These are phyloP conservation scores for Microcebus tavaratra DNA, from an alignment of 2,113 vertebrate genomes.

Conservation along the genomic window DNA sequence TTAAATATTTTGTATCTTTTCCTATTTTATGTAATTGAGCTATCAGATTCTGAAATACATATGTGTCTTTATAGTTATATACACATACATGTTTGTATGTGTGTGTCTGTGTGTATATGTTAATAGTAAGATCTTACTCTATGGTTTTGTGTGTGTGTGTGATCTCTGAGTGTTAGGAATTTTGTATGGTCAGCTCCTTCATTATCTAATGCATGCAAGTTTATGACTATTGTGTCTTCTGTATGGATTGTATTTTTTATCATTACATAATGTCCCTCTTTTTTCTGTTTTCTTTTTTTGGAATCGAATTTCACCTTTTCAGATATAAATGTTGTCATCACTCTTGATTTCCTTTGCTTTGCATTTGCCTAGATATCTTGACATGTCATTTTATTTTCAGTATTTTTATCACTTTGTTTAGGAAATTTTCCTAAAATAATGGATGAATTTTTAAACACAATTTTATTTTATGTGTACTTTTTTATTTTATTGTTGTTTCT, in stretches of 20 bases:
- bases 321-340: not conserved
- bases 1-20: not conserved
- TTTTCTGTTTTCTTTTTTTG: not conserved
- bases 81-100: not conserved
- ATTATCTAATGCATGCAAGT: not conserved
- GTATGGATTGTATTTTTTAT: not conserved
- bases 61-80: not conserved
- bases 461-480: not conserved
- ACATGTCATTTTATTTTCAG: not conserved
- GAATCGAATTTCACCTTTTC: not conserved
- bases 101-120: rapidly evolving
- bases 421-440: not conserved
- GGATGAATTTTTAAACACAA: not conserved
- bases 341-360: not conserved
- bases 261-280: not conserved
- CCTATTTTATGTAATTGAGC: not conserved
- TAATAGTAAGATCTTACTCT: not conserved
- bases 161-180: not conserved
- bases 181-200: not conserved
- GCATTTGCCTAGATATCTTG: not conserved
- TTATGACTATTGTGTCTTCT: not conserved
- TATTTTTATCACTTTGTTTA: not conserved
- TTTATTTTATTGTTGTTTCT: not conserved
- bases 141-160: not conserved
- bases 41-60: not conserved